These are phyloP conservation scores for Forbesichthys agassizii DNA, from an alignment of 2,113 vertebrate genomes.

Conservation along the genomic window DNA sequence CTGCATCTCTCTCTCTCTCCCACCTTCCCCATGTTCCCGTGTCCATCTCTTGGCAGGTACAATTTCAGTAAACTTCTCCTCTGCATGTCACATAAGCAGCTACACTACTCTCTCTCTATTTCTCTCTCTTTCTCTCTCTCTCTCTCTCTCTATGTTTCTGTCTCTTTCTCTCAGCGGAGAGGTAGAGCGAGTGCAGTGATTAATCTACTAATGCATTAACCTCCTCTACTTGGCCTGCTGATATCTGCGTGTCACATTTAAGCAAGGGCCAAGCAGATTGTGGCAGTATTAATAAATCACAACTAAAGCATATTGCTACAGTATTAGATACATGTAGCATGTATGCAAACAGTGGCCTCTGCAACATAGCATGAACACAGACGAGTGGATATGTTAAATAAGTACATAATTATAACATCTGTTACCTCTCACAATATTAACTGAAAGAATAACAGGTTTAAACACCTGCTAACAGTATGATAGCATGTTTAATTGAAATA, in stretches of 20 bases:
- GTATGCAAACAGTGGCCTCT: slow-evolving; percentile 45
- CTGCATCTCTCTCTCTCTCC: background rate
- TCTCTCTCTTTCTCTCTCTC: background rate
- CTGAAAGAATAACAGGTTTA: slow-evolving; percentile 85
- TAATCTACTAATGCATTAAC: slow-evolving; percentile 63
- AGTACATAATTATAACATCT: slow-evolving; percentile 95
- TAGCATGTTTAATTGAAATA: slow-evolving; percentile 92
- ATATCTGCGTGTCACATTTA: slow-evolving; percentile 61
- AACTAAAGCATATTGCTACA: slow-evolving; percentile 73
- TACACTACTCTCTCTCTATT: background rate
- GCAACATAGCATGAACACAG: slow-evolving; percentile 60
- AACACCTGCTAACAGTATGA: slow-evolving; percentile 85
- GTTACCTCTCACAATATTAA: slow-evolving; percentile 85
- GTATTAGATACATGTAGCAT: slow-evolving; percentile 77
- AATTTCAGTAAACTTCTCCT: background rate
- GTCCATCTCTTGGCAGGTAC: background rate
- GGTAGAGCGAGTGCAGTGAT: slow-evolving; percentile 39
- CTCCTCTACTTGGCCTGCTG: slow-evolving; percentile 49
- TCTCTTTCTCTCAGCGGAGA: slow-evolving; percentile 15
- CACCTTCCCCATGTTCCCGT: background rate
- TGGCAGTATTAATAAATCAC: slow-evolving; percentile 69
- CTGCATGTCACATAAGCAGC: background rate
- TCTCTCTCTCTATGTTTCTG: background rate
- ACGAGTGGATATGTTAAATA: slow-evolving; percentile 82
- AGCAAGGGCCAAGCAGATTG: slow-evolving; percentile 60